Conservation (phyloP, 2,888 invertebrate species). For the Crepidodera aurea region DNA sequence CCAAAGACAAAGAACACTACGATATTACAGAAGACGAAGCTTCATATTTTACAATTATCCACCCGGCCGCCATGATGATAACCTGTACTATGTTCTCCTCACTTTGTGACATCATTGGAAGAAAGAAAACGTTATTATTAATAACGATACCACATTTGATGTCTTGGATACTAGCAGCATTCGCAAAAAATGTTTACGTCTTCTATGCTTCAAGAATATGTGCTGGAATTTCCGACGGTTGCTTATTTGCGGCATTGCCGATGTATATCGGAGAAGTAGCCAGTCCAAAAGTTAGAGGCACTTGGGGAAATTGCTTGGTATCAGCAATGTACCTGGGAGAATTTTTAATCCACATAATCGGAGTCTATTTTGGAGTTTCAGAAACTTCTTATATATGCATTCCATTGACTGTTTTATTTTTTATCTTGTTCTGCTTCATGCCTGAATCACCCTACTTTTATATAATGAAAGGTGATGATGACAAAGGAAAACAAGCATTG, state of each 20-base stretch:
- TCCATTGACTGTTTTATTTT: conserved; percentile 66
- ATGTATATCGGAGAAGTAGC: conserved; percentile 53
- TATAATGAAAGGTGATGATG: conserved; percentile 44
- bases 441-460: conserved; percentile 65
- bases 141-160: conserved; percentile 48
- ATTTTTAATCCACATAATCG: conserved; percentile 60
- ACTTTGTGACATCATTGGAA: conserved; percentile 49
- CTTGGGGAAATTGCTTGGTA: conserved; percentile 51
- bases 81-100: conserved; percentile 46
- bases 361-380: conserved; percentile 64
- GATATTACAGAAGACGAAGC: conserved; percentile 53
- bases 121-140: conserved; percentile 50
- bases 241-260: conserved; percentile 48
- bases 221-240: conserved; percentile 49
- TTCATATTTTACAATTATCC: conserved; percentile 53
- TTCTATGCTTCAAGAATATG: conserved; percentile 52
- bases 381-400: conserved; percentile 66
- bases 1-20: conserved; percentile 47
- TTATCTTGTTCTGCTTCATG: conserved; percentile 66
- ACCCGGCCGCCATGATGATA: conserved; percentile 48
- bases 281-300: conserved; percentile 50
- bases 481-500: conserved; percentile 47
- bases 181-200: conserved; percentile 46
- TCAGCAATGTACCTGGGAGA: conserved; percentile 48
- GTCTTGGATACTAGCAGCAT: conserved; percentile 45